Conservation (phyloP, 1,140 invertebrate genomes). For the Zaprionus kolodkinae region DNA sequence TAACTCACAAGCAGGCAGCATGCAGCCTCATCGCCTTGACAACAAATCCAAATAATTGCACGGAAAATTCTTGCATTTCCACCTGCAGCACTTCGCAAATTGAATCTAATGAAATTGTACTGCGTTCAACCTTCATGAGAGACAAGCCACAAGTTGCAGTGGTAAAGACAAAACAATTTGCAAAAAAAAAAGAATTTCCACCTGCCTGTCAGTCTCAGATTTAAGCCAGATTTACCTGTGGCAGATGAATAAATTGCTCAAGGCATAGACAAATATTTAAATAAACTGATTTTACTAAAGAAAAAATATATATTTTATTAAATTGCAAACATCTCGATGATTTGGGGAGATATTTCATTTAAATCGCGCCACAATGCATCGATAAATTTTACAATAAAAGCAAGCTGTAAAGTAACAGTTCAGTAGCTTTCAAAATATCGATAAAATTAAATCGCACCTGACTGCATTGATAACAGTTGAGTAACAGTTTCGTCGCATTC, state of each 20-base stretch:
- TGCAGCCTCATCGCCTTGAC: constrained; percentile 6
- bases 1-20: constrained; percentile 3
- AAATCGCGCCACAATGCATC: not conserved
- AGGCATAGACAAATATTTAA: not conserved
- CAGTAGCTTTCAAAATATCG: not conserved
- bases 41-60: constrained; percentile 49
- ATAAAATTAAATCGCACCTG: not conserved
- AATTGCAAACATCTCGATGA: no score
- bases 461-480: not conserved
- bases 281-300: not conserved
- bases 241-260: not conserved
- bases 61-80: constrained; percentile 41
- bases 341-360: not conserved
- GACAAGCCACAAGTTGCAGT: constrained; percentile 9
- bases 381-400: no score
- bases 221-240: constrained; percentile 3
- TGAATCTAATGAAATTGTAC: constrained; percentile 45
- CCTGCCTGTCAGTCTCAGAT: not conserved
- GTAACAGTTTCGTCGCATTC: not conserved
- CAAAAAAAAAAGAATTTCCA: not conserved
- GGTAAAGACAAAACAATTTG: constrained; percentile 4
- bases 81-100: constrained; percentile 22
- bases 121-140: no score
- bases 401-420: not conserved
- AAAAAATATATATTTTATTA: no score